Base-by-base conservation (phyloP, 2,797 vertebrate genomes). In the Brachymystax lenok region DNA sequence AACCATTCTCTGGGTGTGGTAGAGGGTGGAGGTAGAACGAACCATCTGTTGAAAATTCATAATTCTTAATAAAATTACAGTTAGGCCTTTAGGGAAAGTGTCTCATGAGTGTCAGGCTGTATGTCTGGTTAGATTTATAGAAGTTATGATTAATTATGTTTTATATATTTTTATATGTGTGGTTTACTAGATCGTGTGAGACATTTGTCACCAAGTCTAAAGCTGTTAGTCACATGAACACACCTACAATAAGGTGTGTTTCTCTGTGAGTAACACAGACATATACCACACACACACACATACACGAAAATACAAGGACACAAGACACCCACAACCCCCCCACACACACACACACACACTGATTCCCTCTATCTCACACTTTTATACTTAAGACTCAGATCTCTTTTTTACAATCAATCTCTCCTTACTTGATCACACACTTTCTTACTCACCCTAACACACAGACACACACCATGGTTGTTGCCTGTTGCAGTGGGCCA, bases 1-100 rank as follows among this genome's bases (percentile, higher is more conserved):
- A 77, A 21, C 52, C 70, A 19, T 67, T 87, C 50, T 74, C 74
- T 61, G 83, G 90, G 88, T 68, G 91, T 78, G 91, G 78, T 2
- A 1, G 0, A 0, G 21, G 24, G 28, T 59, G 17, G 35, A 24
- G 19, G 54, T 80, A 75, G 77, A 83, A 79, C 52, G 69, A 40
- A 27, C 19, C 4, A 52, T 71, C 74, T 35, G 46, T 0, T 5
- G 61, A 79, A 76, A 59, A 63, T 4, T 1, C 4, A n/a, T 51
- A 13, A 51, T 8, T 74, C 67, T 64, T 46, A 12, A 46, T 46
- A 46, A 79, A 75, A 56, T 30, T 83, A 84, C 85, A 85, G 84
- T 87, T 86, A 14, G 61, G 71, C 74, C 81, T 69, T 4, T 4
- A 16, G 75, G 24, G 73, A 59, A 81, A 78, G 77, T 64, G 73